Evolutionary conservation across 2,113 vertebrate genomes (phyloP).

Genomic region (Narcine bancroftii): DNA sequence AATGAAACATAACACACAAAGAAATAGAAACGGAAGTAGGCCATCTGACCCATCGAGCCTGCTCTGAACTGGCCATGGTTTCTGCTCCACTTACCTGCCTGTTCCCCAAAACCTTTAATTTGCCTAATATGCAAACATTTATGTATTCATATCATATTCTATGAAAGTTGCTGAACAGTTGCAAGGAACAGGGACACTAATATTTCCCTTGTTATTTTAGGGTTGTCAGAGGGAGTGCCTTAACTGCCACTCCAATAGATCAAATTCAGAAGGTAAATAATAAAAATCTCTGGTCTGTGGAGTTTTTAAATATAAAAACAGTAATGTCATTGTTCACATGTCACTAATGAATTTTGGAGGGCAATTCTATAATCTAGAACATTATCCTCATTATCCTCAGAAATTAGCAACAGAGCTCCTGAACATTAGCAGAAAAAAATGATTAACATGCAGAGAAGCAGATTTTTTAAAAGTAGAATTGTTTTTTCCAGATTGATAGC

Average conservation of each 20-base stretch:
- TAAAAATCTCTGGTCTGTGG: background rate
- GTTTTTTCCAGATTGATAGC: background rate
- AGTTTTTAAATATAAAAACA: background rate
- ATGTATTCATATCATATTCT: too few relatives aligned
- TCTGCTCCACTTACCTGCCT: too few relatives aligned
- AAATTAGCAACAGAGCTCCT: background rate
- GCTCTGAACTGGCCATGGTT: too few relatives aligned
- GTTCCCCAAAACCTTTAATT: too few relatives aligned
- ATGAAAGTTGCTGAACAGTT: background rate
- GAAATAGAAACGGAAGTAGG: too few relatives aligned
- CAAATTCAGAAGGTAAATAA: background rate
- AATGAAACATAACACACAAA: too few relatives aligned
- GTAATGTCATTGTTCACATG: background rate
- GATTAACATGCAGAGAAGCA: background rate
- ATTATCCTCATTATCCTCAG: background rate
- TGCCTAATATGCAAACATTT: too few relatives aligned
- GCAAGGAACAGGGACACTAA: background rate
- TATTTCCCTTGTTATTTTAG: background rate
- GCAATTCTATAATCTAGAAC: background rate
- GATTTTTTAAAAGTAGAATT: background rate
- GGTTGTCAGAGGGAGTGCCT: background rate
- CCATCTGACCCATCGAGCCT: too few relatives aligned
- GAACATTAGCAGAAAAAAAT: background rate
- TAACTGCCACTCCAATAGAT: background rate
- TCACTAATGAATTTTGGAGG: background rate